Evolutionary conservation across 2,797 vertebrate genomes (phyloP).

Genomic region (Loris lydekkerianus): DNA sequence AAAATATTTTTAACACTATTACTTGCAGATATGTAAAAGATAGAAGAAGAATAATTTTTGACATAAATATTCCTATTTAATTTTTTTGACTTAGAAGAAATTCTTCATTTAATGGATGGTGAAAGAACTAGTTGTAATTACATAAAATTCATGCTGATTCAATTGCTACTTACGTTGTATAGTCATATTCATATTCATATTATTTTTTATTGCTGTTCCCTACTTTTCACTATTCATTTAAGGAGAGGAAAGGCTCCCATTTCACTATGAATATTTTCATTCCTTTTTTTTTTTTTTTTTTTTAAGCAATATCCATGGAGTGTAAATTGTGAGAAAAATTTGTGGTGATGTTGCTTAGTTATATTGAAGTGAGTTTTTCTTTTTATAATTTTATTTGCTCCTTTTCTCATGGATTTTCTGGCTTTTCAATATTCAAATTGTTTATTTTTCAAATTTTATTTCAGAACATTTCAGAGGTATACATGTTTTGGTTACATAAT

Average conservation of each 20-base stretch:
- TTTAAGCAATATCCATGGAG: not conserved
- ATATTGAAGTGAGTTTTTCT: not conserved
- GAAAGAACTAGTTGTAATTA: conserved; percentile 52
- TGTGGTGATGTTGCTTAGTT: not conserved
- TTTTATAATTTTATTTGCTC: not conserved
- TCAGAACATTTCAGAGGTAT: too few species aligned
- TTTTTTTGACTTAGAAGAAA: conserved; percentile 54
- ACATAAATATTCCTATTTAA: conserved; percentile 41
- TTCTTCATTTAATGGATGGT: conserved; percentile 5
- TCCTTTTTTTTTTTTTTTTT: not conserved
- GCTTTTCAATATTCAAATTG: conserved; percentile 21
- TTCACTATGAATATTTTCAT: conserved; percentile 26
- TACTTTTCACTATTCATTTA: conserved; percentile 52
- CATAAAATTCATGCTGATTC: conserved; percentile 63
- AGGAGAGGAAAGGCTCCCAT: conserved; percentile 5
- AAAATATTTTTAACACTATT: conserved; percentile 52
- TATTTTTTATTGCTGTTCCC: not conserved
- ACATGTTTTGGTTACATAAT: too few species aligned
- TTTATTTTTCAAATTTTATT: not conserved
- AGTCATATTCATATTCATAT: not conserved
- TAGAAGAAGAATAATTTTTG: conserved; percentile 1
- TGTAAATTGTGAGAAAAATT: not conserved
- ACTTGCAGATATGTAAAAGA: conserved; percentile 50
- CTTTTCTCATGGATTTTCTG: not conserved
- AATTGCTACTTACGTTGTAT: not conserved